Evolutionary conservation across 2,797 vertebrate species (phyloP).

Genomic region (Heterohyrax brucei): DNA sequence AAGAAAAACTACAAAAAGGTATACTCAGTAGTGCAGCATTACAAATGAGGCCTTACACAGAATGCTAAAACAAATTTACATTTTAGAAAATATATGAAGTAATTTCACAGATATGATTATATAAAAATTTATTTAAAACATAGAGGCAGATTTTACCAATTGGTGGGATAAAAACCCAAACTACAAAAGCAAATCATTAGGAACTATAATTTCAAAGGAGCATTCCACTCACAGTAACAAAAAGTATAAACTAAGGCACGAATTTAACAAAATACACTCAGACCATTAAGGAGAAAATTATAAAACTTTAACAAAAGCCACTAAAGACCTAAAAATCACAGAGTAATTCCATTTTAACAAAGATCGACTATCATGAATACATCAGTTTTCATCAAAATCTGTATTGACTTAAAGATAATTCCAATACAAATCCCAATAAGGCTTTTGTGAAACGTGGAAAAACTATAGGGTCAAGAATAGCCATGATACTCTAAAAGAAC

Average conservation of each 20-base stretch:
- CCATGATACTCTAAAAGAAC: not conserved
- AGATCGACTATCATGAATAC: constrained; percentile 8
- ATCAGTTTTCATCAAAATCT: not conserved
- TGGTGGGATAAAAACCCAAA: constrained; percentile 17
- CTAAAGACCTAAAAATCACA: not conserved
- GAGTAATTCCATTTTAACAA: not conserved
- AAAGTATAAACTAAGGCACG: not conserved
- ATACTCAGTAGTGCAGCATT: not conserved
- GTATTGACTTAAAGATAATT: constrained; percentile 11
- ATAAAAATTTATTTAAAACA: not conserved
- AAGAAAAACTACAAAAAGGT: not conserved
- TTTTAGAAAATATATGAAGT: not conserved
- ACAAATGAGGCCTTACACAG: not conserved
- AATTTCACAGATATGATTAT: not conserved
- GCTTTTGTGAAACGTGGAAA: constrained; percentile 2
- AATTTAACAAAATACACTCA: constrained; percentile 17
- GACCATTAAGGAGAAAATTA: not conserved
- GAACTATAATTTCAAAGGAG: constrained; percentile 29
- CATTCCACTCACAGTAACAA: not conserved
- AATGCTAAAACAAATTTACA: not conserved
- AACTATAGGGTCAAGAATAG: not conserved
- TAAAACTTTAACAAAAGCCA: not conserved
- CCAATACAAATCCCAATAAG: constrained; percentile 3
- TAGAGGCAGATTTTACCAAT: not conserved
- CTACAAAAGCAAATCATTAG: constrained; percentile 13